Evolutionary conservation across 1,140 invertebrate genomes (phyloP), one percentile per base, ranked within the genome.

Genomic region (Leguminivora glycinivorella): DNA sequence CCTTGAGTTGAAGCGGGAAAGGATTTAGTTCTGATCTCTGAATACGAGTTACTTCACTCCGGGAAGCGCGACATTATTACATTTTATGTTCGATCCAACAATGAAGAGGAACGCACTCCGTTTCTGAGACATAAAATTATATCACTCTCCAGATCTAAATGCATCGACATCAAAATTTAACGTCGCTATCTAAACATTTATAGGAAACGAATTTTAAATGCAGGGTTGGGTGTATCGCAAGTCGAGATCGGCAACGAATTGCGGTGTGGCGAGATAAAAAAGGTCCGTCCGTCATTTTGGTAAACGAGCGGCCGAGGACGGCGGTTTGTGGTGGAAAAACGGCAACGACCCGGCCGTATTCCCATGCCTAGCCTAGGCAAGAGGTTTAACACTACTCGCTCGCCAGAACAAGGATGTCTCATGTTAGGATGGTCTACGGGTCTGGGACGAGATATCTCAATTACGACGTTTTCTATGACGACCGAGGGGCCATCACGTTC

Each of bases 201-300:
- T 78, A 73, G 75, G 69, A 72, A 71, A 73, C 70, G 73, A 83
- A 81, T 83, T 83, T 81, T 73, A 80, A 83, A 80, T 79, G 79
- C 80, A 75, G 72, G 75, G 76, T 76, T 70, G 70, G 78, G 75
- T 83, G 81, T 85, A 85, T 83, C 80, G 79, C 78, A 72, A 75
- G 76, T 77, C 68, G 76, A 81, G 81, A 87, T 84, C 83, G 77
- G 83, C 83, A 87, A 84, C 85, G 86, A 89, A 89, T 89, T 89
- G 85, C 85, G 82, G 87, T 84, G 81, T 80, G 82, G 70, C 75
- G 72, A 89, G 85, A 89, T 89, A 89, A 89, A 89, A 89, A 89
- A 87, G 85, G 85, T 87, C 81, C 83, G 84, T 87, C 83, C 84
- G 84, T 88, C 85, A 88, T 89, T 89, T 87, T 82, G 82, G 75